Percentiles rank a stretch among this genome's conserved stretches.
Conservation (phyloP, 2,797 vertebrate genomes). For the Ceyx erithaca region DNA sequence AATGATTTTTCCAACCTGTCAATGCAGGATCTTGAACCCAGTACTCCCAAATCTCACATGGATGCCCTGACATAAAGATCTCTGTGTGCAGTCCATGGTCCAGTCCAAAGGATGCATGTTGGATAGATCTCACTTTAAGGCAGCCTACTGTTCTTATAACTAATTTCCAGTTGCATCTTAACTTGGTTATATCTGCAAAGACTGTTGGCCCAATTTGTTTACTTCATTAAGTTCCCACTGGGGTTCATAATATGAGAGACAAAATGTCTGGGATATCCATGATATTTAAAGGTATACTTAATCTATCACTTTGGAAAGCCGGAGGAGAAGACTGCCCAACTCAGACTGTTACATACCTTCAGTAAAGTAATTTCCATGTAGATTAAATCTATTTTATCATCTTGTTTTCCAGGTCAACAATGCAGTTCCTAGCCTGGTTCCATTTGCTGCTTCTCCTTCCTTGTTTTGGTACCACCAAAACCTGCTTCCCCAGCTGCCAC, state of each 20-base stretch:
- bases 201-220: neutral
- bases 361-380: neutral
- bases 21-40: neutral
- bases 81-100: neutral
- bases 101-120: neutral
- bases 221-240: neutral
- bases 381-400: neutral
- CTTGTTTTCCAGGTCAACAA: constrained; percentile 73
- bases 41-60: neutral
- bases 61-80: neutral
- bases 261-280: neutral
- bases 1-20: neutral
- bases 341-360: neutral
- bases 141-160: neutral
- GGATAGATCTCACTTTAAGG: neutral
- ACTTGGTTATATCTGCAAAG: neutral
- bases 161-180: neutral
- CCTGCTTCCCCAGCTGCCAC: constrained; percentile 90
- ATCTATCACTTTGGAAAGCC: neutral
- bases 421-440: constrained; percentile 81
- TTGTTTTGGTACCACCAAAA: constrained; percentile 74
- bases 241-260: neutral
- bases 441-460: constrained; percentile 76
- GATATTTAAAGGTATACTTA: neutral
- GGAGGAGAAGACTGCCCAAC: neutral